These are phyloP conservation scores for Cotesia vestalis DNA, from an alignment of 1,140 invertebrate genomes.

Conservation along the genomic window DNA sequence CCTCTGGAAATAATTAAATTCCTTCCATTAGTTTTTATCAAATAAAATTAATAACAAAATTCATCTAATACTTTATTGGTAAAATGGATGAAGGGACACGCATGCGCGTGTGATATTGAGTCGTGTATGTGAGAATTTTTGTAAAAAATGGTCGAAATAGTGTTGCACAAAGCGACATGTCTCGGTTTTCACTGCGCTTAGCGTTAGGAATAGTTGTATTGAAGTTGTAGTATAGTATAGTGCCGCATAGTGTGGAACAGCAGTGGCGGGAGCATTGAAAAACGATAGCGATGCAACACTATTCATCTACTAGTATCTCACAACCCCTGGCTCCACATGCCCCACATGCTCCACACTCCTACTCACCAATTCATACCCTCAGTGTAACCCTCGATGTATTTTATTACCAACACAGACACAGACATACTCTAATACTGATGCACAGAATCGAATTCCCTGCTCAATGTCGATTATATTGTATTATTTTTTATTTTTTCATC, in stretches of 20 bases:
- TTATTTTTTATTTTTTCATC: conserved; percentile 14
- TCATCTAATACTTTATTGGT: not conserved
- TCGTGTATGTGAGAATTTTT: not conserved
- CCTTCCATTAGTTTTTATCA: no score
- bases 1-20: no score
- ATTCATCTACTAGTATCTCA: not conserved
- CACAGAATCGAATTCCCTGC: conserved; percentile 9
- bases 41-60: no score
- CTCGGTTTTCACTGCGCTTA: conserved; percentile 32
- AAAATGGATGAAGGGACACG: conserved; percentile 3
- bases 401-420: not conserved
- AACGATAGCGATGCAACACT: conserved; percentile 30
- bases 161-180: conserved; percentile 35
- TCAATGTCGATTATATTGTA: conserved; percentile 22
- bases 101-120: not conserved
- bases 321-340: not conserved
- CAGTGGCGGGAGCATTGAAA: conserved; percentile 25
- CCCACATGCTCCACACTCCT: conserved; percentile 12
- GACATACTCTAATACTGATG: not conserved
- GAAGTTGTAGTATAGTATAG: no score
- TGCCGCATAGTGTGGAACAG: no score
- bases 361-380: not conserved
- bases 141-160: conserved; percentile 9
- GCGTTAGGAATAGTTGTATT: no score
- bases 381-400: no score